Conservation (phyloP, 2,888 invertebrate genomes). For the Eulithis testata region DNA sequence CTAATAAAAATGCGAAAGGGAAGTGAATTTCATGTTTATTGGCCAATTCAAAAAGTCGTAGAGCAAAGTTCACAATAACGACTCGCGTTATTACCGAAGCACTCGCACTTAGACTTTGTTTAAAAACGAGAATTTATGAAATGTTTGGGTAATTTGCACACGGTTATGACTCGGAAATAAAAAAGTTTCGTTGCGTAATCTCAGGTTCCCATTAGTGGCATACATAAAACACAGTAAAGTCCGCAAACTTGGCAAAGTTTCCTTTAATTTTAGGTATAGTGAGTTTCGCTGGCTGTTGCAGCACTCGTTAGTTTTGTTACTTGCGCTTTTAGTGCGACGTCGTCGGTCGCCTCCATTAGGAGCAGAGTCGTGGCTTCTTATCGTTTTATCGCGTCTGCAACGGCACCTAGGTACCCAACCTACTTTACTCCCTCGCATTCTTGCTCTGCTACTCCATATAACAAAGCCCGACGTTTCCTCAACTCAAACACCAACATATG, state of each 20-base stretch:
- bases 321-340: slow-evolving; percentile 51
- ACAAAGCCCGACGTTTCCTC: slow-evolving; percentile 38
- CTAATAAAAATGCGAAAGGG: slow-evolving; percentile 47
- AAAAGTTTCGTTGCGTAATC: slow-evolving; percentile 42
- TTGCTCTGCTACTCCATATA: slow-evolving; percentile 44
- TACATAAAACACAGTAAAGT: slow-evolving; percentile 47
- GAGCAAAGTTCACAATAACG: slow-evolving; percentile 51
- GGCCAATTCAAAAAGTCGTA: slow-evolving; percentile 53
- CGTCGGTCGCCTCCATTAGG: slow-evolving; percentile 52
- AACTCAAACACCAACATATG: slow-evolving; percentile 41
- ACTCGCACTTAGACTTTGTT: slow-evolving; percentile 37
- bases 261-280: slow-evolving; percentile 51
- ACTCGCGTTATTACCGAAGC: slow-evolving; percentile 42
- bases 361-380: slow-evolving; percentile 49
- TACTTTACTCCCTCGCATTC: slow-evolving; percentile 15
- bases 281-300: slow-evolving; percentile 57
- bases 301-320: slow-evolving; percentile 63
- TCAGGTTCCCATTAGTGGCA: slow-evolving; percentile 46
- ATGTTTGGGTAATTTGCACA: slow-evolving; percentile 31
- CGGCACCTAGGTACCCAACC: slow-evolving; percentile 18
- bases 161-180: slow-evolving; percentile 34
- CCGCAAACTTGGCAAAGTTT: slow-evolving; percentile 46
- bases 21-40: slow-evolving; percentile 53
- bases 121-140: slow-evolving; percentile 32
- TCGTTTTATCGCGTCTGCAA: slow-evolving; percentile 39